Evolutionary conservation across 2,888 invertebrate genomes (phyloP), one percentile per base, ranked within the genome.

Genomic region (Resseliella maxima): DNA sequence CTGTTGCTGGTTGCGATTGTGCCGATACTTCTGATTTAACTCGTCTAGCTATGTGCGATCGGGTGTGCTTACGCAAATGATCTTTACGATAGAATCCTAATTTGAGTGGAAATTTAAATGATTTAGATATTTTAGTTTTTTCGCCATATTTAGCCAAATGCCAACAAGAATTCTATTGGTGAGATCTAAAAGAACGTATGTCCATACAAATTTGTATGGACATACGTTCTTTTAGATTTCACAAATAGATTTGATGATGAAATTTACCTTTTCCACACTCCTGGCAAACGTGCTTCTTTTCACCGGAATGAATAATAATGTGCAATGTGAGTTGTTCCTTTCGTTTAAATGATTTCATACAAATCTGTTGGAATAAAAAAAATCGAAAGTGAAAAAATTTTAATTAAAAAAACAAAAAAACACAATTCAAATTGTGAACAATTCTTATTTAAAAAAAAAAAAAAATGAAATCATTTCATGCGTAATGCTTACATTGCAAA

Each of bases 241-340:
- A 38, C 1, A 38, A n/a, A n/a, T n/a, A n/a, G n/a, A n/a, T n/a
- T n/a, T n/a, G 12, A 15, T 21, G 38, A 0, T 81, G n/a, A 36
- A 46, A 85, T 50, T 50, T 86, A 93, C 94, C 96, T 92, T 97
- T 96, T 87, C 96, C 96, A 89, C 97, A 97, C 90, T 96, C 96
- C 87, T 95, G 94, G 91, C 97, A 97, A 18, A 96, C 93, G 88
- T 97, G 96, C 88, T 96, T 93, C 91, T 97, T 97, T 91, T 96
- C 96, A 1, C 83, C 83, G 15, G 96, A 96, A 91, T 97, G 97
- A 89, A 97, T 97, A 88, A 97, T 96, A 91, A 96, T 96, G 92
- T 97, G 97, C 88, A 97, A 91, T 0, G 96, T 96, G 87, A 97
- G 92, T 88, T 97, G 97, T 90, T 97, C 97, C 92, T 96, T 96